Percentiles rank a stretch among this genome's conserved stretches.
Evolutionary conservation across 2,113 vertebrate genomes (phyloP).

Genomic region (Phylloscopus trochiloides): DNA sequence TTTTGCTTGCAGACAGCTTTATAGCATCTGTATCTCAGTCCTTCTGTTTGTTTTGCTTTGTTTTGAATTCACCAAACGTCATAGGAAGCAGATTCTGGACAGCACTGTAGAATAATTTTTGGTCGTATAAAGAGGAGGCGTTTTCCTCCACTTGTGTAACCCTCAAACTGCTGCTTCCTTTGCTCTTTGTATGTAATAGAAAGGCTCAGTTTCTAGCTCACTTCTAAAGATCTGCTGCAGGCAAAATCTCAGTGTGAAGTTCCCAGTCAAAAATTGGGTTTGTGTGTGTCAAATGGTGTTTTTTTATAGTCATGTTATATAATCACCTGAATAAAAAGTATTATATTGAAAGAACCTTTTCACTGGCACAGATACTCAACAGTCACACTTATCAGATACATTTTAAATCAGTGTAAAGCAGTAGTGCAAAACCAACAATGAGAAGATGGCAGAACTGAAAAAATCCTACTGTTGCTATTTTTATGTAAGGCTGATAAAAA

Average conservation of each 20-base stretch:
- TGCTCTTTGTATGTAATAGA: neutral
- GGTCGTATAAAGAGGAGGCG: neutral
- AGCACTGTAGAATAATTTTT: neutral
- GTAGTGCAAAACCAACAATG: neutral
- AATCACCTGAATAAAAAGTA: neutral
- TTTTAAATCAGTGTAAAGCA: neutral
- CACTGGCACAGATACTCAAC: neutral
- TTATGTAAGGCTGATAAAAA: neutral
- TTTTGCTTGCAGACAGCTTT: constrained; percentile 60
- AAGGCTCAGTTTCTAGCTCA: neutral
- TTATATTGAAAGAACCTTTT: neutral
- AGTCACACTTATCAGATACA: neutral
- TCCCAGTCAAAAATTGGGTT: neutral
- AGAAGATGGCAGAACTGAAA: neutral
- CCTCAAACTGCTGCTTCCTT: neutral
- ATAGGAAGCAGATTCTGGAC: constrained; percentile 35
- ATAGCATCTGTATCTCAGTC: constrained; percentile 38
- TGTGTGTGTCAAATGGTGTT: neutral
- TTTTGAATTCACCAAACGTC: constrained; percentile 16
- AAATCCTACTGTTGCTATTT: neutral
- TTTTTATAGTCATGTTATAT: neutral
- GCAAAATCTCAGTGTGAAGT: neutral
- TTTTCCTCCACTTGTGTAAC: neutral
- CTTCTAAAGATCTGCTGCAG: neutral
- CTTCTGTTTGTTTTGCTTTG: constrained; percentile 34